Percentiles rank a stretch among this genome's conserved stretches.
phyloP scores from a whole-genome alignment of 2,888 invertebrate genomes.

The Alviniconcha strummeri region DNA sequence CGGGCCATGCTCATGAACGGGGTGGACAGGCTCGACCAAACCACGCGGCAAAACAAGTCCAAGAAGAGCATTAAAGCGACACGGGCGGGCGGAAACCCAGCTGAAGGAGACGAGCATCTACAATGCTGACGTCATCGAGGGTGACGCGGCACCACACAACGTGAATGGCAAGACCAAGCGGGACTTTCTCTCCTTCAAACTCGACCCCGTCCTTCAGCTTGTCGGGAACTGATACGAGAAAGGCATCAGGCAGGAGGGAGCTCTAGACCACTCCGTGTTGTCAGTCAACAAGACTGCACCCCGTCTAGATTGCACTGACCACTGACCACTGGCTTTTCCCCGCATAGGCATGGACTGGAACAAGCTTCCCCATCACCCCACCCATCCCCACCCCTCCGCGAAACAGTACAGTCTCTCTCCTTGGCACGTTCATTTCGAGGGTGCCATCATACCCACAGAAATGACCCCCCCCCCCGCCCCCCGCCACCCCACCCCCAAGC shows the following conservation, averaged over 20 bases:
- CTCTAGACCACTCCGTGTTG: not conserved
- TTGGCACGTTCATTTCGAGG: too few species aligned
- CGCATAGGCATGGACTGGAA: too few species aligned
- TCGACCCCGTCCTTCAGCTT: not conserved
- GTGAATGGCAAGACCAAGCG: conserved; percentile 33
- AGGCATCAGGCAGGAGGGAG: not conserved
- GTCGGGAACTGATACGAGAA: not conserved
- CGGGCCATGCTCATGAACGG: conserved; percentile 15
- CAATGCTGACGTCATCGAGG: conserved; percentile 49
- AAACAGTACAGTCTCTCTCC: too few species aligned
- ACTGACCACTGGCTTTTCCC: not conserved
- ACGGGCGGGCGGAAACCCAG: conserved; percentile 32
- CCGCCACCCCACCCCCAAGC: too few species aligned
- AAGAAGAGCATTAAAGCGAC: not conserved
- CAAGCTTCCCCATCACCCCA: too few species aligned
- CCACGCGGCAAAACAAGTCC: not conserved
- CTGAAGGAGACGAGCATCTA: conserved; percentile 49
- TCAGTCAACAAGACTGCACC: not conserved
- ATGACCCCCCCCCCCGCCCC: too few species aligned
- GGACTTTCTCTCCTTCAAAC: not conserved
- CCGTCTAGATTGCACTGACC: not conserved
- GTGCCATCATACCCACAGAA: too few species aligned
- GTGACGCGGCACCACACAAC: conserved; percentile 49
- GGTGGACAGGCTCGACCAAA: conserved; percentile 26
- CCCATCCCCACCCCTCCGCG: too few species aligned